phyloP scores from a whole-genome alignment of 2,888 invertebrate species.

The Pteria penguin region DNA sequence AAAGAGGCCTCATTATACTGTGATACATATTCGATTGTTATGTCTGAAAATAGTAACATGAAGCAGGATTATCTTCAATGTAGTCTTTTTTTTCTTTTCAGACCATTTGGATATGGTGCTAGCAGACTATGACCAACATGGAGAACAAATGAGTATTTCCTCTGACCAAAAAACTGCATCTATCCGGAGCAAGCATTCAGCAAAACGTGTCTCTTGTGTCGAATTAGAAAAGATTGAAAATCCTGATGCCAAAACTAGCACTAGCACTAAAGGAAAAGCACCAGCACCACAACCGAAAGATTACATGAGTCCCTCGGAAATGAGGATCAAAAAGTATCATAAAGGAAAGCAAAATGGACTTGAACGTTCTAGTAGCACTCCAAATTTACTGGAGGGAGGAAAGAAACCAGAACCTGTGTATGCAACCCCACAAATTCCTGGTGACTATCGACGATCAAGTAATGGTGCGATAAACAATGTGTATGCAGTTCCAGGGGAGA shows the following conservation, averaged over 20 bases:
- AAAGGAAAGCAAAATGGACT: conserved; percentile 56
- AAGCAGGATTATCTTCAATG: background rate
- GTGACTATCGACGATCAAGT: conserved; percentile 35
- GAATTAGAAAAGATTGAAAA: conserved; percentile 62
- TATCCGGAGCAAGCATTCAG: conserved; percentile 88
- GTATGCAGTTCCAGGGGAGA: conserved; percentile 37
- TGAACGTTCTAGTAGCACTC: conserved; percentile 71
- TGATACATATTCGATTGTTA: too few species aligned
- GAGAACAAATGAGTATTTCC: conserved; percentile 40
- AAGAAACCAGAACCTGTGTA: conserved; percentile 43
- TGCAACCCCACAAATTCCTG: conserved; percentile 58
- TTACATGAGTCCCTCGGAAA: conserved; percentile 65
- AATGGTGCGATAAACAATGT: conserved; percentile 38
- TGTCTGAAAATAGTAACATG: background rate
- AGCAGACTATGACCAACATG: conserved; percentile 67
- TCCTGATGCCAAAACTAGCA: conserved; percentile 36
- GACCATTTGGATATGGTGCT: conserved; percentile 78
- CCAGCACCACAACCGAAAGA: conserved; percentile 28
- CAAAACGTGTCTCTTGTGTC: conserved; percentile 71
- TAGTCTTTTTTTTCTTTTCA: conserved; percentile 53
- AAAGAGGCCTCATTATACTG: too few species aligned
- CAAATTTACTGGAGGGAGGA: conserved; percentile 59
- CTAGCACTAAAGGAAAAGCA: conserved; percentile 7
- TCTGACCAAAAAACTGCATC: conserved; percentile 88
- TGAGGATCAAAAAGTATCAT: conserved; percentile 64